Conservation (phyloP, 1,140 invertebrate genomes). For the Catajapyx aquilonaris region DNA sequence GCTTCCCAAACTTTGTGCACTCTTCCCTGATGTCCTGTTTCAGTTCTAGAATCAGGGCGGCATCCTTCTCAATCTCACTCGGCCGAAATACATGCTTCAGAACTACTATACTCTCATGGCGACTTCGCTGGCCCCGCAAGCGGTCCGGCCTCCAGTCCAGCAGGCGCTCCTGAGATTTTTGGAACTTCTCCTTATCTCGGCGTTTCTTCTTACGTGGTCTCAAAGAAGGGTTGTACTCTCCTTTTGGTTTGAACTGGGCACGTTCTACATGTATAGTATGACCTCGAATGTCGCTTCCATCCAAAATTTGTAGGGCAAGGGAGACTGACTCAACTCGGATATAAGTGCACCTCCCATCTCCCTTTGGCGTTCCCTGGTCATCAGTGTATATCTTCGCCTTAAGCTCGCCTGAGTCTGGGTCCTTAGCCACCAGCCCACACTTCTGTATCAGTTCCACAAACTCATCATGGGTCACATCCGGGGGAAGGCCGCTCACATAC, state of each 20-base stretch:
- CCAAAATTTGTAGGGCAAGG: conserved; percentile 75
- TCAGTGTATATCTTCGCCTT: conserved; percentile 38
- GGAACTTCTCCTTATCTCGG: conserved; percentile 73
- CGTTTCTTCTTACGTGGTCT: conserved; percentile 83
- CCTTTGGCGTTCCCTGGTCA: conserved; percentile 32
- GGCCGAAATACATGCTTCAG: conserved; percentile 88
- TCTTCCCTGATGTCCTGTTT: conserved; percentile 77
- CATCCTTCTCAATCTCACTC: conserved; percentile 71
- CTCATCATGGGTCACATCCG: conserved; percentile 27
- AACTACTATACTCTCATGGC: conserved; percentile 77
- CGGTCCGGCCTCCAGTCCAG: conserved; percentile 95
- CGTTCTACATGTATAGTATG: conserved; percentile 69
- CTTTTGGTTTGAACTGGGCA: conserved; percentile 90
- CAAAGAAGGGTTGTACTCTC: conserved; percentile 76
- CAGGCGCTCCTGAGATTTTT: conserved; percentile 81
- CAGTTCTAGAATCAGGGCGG: conserved; percentile 71
- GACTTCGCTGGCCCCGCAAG: conserved; percentile 53
- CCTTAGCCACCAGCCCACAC: conserved; percentile 32
- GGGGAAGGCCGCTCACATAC: conserved; percentile 33
- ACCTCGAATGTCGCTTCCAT: conserved; percentile 62
- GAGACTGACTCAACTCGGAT: conserved; percentile 79
- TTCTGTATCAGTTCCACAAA: conserved; percentile 27
- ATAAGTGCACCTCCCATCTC: conserved; percentile 38
- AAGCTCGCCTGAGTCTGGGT: conserved; percentile 24
- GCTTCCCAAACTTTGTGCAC: conserved; percentile 75